A percentile compares a stretch with the other conserved stretches of the same genome.
phyloP scores from a whole-genome alignment of 1,140 invertebrate genomes.

The Drosophila nasuta region DNA sequence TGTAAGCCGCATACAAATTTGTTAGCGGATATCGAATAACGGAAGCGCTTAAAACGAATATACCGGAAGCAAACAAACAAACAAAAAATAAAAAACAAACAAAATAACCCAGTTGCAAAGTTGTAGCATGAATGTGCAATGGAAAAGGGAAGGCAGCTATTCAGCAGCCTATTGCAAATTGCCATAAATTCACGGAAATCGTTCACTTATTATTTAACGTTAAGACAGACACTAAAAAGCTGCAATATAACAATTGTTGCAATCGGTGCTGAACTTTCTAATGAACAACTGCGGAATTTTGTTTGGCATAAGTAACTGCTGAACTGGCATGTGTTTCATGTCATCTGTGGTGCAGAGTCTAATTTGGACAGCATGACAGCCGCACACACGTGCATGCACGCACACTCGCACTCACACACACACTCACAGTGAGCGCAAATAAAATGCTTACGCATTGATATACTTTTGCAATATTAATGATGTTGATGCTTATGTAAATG shows the following conservation, averaged over 20 bases:
- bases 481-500: slow-evolving; percentile 72
- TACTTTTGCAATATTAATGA: slow-evolving; percentile 69
- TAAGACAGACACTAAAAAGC: neutral
- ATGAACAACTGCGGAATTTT: too few species aligned
- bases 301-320: neutral
- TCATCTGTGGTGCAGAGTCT: neutral
- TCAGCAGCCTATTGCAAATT: neutral
- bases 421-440: slow-evolving; percentile 7
- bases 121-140: neutral
- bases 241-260: neutral
- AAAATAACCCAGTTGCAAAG: slow-evolving; percentile 6
- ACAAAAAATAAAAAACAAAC: neutral
- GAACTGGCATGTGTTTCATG: neutral
- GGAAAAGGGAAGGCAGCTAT: neutral
- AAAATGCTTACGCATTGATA: slow-evolving; percentile 47
- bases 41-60: slow-evolving; percentile 43
- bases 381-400: too few species aligned
- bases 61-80: slow-evolving; percentile 1
- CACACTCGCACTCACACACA: too few species aligned
- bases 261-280: too few species aligned
- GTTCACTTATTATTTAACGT: neutral
- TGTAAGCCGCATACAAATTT: slow-evolving; percentile 63
- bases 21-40: slow-evolving; percentile 60
- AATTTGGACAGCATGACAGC: neutral
- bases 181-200: neutral